These are phyloP conservation scores for Glaucomys volans DNA, from an alignment of 2,113 vertebrate genomes.

Conservation along the genomic window DNA sequence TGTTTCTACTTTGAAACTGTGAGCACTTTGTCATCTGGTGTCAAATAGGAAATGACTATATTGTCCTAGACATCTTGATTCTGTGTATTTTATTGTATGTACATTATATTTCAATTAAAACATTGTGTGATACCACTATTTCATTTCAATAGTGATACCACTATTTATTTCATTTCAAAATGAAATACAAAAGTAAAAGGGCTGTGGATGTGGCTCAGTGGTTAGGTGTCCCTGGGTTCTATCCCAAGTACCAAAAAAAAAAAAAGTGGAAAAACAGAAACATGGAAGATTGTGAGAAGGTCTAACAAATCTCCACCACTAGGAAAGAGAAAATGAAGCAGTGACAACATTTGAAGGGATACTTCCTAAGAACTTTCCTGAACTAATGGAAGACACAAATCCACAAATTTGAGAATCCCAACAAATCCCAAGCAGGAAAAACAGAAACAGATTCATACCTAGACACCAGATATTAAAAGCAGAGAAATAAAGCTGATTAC, in stretches of 20 bases:
- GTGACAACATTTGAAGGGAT: not conserved
- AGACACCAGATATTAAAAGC: constrained; percentile 26
- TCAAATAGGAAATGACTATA: not conserved
- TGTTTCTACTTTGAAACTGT: constrained; percentile 19
- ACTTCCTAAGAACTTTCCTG: constrained; percentile 11
- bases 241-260: no score
- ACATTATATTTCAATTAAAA: not conserved
- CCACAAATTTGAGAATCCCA: constrained; percentile 41
- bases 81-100: not conserved
- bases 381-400: constrained; percentile 11
- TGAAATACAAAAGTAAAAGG: no score
- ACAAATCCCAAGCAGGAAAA: constrained; percentile 49
- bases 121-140: not conserved
- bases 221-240: no score
- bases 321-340: not conserved
- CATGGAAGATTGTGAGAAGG: not conserved
- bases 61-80: not conserved
- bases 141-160: no score
- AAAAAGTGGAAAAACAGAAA: not conserved
- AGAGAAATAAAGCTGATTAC: constrained; percentile 36
- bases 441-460: not conserved
- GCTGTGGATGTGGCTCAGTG: no score
- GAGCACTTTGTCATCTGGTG: not conserved
- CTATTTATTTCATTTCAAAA: no score
- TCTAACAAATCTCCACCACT: constrained; percentile 8